Conservation (phyloP, 2,888 invertebrate genomes). For the Sabellastarte sp. region DNA sequence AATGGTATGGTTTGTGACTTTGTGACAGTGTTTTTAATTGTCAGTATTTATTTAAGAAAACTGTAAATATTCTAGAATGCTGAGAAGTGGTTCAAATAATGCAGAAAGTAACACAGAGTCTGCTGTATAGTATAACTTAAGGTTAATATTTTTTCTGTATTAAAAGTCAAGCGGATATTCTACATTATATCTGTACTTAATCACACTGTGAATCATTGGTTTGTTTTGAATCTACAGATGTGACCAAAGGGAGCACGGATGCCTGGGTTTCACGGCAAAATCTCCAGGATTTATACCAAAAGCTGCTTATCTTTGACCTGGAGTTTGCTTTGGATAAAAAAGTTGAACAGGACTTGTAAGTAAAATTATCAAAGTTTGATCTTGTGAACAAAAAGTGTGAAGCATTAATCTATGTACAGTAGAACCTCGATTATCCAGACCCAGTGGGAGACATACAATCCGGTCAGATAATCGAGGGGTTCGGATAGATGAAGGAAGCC, state of each 20-base stretch:
- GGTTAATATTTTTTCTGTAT: background rate
- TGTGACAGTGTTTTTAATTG: background rate
- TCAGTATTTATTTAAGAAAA: conserved; percentile 2
- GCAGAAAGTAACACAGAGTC: background rate
- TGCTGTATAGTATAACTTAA: background rate
- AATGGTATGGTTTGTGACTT: too few relatives aligned
- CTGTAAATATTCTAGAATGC: background rate
- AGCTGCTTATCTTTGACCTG: conserved; percentile 74
- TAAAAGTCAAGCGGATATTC: background rate
- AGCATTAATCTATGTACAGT: too few relatives aligned
- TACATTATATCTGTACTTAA: background rate
- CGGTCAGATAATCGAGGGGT: too few relatives aligned
- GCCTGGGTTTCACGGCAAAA: conserved; percentile 30
- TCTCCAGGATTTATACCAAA: conserved; percentile 62
- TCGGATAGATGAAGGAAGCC: too few relatives aligned
- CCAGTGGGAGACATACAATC: too few relatives aligned
- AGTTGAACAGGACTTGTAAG: conserved; percentile 77
- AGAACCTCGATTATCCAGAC: too few relatives aligned
- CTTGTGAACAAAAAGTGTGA: too few relatives aligned
- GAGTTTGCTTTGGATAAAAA: conserved; percentile 86
- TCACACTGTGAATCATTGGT: background rate
- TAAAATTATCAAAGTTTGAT: conserved; percentile 11
- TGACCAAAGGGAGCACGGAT: conserved; percentile 26
- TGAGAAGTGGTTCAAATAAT: background rate
- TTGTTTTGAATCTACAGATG: conserved; percentile 27